Conservation (phyloP, 2,113 vertebrate species). For the Colossoma macropomum region DNA sequence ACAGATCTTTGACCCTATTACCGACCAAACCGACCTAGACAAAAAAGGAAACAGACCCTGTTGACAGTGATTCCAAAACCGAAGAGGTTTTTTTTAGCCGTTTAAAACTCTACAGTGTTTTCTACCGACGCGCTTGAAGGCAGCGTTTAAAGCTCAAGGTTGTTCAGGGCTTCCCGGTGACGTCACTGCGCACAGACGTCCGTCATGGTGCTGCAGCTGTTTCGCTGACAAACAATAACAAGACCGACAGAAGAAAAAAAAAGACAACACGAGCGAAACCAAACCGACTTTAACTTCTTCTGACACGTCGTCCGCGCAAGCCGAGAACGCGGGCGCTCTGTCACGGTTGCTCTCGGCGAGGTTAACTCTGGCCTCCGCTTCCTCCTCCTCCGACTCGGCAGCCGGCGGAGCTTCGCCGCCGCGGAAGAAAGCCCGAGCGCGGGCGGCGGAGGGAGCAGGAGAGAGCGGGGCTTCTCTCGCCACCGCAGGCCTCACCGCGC, state of each 20-base stretch:
- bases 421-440: conserved; percentile 85
- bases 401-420: conserved; percentile 82
- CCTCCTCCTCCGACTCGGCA: conserved; percentile 83
- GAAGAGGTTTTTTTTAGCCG: too few species aligned
- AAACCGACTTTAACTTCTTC: conserved; percentile 61
- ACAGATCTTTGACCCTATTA: too few species aligned
- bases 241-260: conserved; percentile 53
- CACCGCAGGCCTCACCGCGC: conserved; percentile 84
- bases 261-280: conserved; percentile 52
- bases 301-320: conserved; percentile 53
- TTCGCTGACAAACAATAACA: conserved; percentile 81
- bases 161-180: conserved; percentile 85
- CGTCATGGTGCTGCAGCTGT: conserved; percentile 81
- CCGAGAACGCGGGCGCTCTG: conserved; percentile 66
- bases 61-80: too few species aligned
- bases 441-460: conserved; percentile 84
- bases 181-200: conserved; percentile 80
- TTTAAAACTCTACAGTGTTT: background rate
- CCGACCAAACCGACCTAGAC: too few species aligned
- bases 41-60: too few species aligned
- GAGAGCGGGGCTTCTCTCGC: conserved; percentile 85
- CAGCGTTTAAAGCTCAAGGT: conserved; percentile 58
- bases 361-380: conserved; percentile 82
- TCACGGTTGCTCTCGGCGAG: conserved; percentile 77
- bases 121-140: background rate